Evolutionary conservation across 2,797 vertebrate species (phyloP).

Genomic region (Diglossa cyanea): DNA sequence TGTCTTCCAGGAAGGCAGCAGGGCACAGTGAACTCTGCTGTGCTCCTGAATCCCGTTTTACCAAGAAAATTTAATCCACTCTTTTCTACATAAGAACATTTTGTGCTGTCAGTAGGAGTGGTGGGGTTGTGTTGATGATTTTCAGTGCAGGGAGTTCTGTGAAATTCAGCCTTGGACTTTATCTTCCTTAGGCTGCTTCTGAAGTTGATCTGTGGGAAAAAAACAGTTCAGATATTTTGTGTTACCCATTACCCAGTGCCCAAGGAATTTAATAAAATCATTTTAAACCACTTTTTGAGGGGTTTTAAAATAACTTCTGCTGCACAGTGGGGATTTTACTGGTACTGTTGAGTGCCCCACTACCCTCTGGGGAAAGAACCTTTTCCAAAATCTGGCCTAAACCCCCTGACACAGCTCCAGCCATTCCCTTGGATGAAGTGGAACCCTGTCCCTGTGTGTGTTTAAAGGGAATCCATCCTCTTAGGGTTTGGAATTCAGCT

Average conservation of each 20-base stretch:
- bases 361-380: neutral
- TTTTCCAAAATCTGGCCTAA: neutral
- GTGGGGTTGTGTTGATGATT: neutral
- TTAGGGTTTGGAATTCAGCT: neutral
- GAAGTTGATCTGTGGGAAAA: neutral
- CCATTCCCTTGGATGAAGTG: neutral
- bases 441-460: neutral
- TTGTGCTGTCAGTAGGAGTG: neutral
- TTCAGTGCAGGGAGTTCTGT: neutral
- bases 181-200: neutral
- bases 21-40: neutral
- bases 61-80: neutral
- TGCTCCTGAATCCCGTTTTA: neutral
- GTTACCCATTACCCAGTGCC: neutral
- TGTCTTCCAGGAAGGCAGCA: neutral
- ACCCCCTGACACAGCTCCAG: neutral
- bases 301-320: fast-evolving
- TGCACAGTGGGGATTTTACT: neutral
- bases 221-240: neutral
- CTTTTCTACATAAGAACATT: fast-evolving
- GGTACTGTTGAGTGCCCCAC: neutral
- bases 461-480: neutral
- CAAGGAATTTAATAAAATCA: neutral
- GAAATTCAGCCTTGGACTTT: neutral
- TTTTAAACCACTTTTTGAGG: fast-evolving